Conservation (phyloP, 2,888 invertebrate genomes). For the Eledona agricola region DNA sequence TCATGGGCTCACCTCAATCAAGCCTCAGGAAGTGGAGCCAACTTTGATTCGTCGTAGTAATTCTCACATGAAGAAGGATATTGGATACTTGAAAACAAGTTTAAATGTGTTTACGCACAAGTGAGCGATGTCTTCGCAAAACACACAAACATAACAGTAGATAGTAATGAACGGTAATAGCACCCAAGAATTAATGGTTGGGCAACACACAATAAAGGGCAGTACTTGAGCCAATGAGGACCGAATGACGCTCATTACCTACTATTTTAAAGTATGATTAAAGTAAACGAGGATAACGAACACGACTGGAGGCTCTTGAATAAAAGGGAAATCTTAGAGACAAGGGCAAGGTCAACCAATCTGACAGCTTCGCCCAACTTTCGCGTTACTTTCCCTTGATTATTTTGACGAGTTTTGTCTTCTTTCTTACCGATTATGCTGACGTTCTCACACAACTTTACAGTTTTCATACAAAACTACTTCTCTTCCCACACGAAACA, state of each 20-base stretch:
- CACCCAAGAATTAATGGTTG: conserved; percentile 2
- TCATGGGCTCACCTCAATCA: too few relatives aligned
- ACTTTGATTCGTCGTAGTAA: too few relatives aligned
- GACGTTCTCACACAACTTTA: conserved; percentile 20
- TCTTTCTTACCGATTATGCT: conserved; percentile 6
- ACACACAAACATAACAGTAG: conserved; percentile 10
- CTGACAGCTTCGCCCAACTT: too few relatives aligned
- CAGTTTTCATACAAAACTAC: conserved; percentile 37
- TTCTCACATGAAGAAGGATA: too few relatives aligned
- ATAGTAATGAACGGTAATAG: conserved; percentile 7
- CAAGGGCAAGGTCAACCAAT: conserved; percentile 38
- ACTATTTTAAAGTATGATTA: conserved; percentile 2
- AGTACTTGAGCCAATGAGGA: neutral
- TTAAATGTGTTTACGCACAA: too few relatives aligned
- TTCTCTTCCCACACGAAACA: conserved; percentile 34
- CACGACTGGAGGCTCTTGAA: conserved; percentile 3
- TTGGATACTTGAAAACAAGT: too few relatives aligned
- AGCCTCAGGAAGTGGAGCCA: too few relatives aligned
- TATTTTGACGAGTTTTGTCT: too few relatives aligned
- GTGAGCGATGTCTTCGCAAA: too few relatives aligned
- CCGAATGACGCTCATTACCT: neutral
- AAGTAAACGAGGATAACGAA: neutral
- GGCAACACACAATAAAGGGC: conserved; percentile 3
- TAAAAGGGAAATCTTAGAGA: conserved; percentile 25
- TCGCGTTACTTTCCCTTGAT: too few relatives aligned